Evolutionary conservation across 2,888 invertebrate species (phyloP).

Genomic region (Netelia melanura): DNA sequence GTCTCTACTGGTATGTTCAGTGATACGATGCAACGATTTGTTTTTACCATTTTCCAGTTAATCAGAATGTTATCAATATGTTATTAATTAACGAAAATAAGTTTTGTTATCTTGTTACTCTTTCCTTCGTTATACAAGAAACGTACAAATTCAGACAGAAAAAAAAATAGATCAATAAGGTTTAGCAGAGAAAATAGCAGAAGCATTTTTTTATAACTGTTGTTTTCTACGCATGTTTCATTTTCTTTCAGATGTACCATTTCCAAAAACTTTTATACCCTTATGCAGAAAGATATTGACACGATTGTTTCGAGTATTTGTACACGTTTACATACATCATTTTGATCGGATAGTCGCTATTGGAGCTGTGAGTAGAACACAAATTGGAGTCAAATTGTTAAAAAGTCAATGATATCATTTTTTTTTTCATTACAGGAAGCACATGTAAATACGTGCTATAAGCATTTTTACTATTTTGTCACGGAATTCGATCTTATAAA

Average conservation of each 20-base stretch:
- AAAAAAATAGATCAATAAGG: too few relatives aligned
- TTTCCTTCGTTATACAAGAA: too few relatives aligned
- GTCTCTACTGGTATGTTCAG: slow-evolving; percentile 88
- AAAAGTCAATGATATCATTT: slow-evolving; percentile 16
- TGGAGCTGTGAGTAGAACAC: slow-evolving; percentile 90
- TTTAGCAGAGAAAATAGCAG: too few relatives aligned
- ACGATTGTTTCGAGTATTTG: slow-evolving; percentile 94
- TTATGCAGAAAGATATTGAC: slow-evolving; percentile 95
- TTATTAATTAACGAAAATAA: not conserved
- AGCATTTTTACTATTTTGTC: slow-evolving; percentile 97
- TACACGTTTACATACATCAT: slow-evolving; percentile 97
- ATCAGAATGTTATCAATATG: not conserved
- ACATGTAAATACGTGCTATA: slow-evolving; percentile 97
- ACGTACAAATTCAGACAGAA: too few relatives aligned
- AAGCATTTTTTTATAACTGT: not conserved
- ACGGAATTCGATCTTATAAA: slow-evolving; percentile 94
- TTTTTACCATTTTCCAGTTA: not conserved
- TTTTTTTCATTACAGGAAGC: slow-evolving; percentile 89
- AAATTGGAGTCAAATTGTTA: not conserved
- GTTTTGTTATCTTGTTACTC: not conserved
- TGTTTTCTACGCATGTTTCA: not conserved
- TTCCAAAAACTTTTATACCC: slow-evolving; percentile 93
- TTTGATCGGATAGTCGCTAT: slow-evolving; percentile 95
- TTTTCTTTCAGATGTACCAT: slow-evolving; percentile 90
- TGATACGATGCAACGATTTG: not conserved